A percentile compares a stretch with the other conserved stretches of the same genome.
phyloP scores from a whole-genome alignment of 2,888 invertebrate genomes.

The Drosophila pseudotalamancana region DNA sequence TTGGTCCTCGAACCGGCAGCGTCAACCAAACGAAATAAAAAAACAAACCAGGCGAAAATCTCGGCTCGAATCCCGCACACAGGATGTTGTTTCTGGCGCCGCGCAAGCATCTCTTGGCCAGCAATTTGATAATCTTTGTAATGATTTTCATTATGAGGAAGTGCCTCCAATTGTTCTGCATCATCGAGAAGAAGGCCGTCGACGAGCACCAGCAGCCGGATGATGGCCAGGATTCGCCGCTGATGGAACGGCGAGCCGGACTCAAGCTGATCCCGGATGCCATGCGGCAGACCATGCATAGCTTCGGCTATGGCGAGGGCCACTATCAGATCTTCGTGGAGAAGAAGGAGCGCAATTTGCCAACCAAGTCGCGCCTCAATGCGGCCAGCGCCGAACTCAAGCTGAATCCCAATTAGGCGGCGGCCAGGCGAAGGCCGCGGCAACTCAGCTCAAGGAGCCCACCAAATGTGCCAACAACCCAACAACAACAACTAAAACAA shows the following conservation, averaged over 20 bases:
- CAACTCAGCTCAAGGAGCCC: conserved; percentile 3
- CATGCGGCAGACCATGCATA: conserved; percentile 71
- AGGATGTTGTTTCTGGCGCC: conserved; percentile 70
- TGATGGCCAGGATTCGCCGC: conserved; percentile 39
- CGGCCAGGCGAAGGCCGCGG: background rate
- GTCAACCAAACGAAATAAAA: background rate
- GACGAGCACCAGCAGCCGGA: conserved; percentile 45
- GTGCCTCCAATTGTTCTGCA: conserved; percentile 71
- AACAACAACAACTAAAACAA: conserved; percentile 2
- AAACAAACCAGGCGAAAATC: too few relatives aligned
- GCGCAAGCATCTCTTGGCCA: conserved; percentile 75
- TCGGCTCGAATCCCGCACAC: background rate
- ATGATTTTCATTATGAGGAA: conserved; percentile 75
- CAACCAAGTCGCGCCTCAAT: conserved; percentile 71
- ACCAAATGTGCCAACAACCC: conserved; percentile 55
- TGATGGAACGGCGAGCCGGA: conserved; percentile 43
- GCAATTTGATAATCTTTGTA: conserved; percentile 71
- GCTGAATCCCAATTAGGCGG: conserved; percentile 74
- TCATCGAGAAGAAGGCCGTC: conserved; percentile 70
- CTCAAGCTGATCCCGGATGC: conserved; percentile 69
- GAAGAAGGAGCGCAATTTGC: conserved; percentile 77
- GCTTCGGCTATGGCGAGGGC: conserved; percentile 79
- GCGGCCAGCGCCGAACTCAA: conserved; percentile 78
- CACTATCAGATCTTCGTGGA: conserved; percentile 80
- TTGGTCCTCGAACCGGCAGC: conserved; percentile 27